A percentile compares a stretch with the other conserved stretches of the same genome.
Conservation (phyloP, 2,113 vertebrate genomes). For the Edolisoma coerulescens region DNA sequence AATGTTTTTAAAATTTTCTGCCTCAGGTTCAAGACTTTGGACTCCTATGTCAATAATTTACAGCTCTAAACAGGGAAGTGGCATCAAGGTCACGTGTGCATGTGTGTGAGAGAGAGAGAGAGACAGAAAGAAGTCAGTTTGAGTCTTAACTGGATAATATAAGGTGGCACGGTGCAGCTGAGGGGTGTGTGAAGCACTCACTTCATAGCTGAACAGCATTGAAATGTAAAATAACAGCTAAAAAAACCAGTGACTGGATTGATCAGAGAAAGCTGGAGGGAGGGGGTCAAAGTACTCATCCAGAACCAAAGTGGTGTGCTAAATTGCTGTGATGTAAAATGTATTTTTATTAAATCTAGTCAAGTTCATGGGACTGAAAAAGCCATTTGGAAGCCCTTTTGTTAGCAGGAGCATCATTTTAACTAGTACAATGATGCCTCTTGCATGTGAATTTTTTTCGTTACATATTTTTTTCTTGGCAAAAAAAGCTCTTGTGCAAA, state of each 20-base stretch:
- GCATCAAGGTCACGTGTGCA: neutral
- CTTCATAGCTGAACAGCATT: neutral
- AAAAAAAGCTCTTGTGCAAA: neutral
- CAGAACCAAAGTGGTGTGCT: neutral
- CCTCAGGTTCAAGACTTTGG: conserved; percentile 26
- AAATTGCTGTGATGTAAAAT: neutral
- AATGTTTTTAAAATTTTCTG: conserved; percentile 41
- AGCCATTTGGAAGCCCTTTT: neutral
- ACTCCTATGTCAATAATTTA: conserved; percentile 56
- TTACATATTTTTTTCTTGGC: neutral
- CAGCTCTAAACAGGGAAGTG: conserved; percentile 26
- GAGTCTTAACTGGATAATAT: neutral
- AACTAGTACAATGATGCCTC: neutral
- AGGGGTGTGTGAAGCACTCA: neutral
- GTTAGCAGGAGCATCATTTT: neutral
- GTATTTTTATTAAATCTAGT: neutral
- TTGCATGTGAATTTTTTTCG: neutral
- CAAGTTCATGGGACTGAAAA: neutral
- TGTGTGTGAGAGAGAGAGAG: neutral
- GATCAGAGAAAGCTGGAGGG: neutral
- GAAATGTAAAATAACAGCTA: neutral
- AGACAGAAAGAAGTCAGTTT: neutral
- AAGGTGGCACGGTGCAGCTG: neutral
- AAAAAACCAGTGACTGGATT: neutral
- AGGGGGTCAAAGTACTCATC: neutral